A percentile compares a stretch with the other conserved stretches of the same genome.
Conservation (phyloP, 64 coral and sea anemone species). For the Trachythela sp. region DNA sequence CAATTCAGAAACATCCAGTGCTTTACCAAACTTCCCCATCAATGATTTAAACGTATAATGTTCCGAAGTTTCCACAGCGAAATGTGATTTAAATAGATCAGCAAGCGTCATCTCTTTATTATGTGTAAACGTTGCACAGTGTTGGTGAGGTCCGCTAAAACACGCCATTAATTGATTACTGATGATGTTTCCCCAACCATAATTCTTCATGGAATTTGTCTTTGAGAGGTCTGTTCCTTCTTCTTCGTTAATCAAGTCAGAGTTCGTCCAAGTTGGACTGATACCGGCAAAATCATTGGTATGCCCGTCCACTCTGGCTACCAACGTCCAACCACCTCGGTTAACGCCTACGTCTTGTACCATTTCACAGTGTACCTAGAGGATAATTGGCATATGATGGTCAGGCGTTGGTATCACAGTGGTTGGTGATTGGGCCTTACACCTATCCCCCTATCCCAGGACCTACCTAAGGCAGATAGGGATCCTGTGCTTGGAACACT, state of each 20-base stretch:
- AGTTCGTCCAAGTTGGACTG: slow-evolving; percentile 77
- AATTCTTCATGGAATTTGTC: slow-evolving; percentile 89
- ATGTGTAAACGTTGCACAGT: slow-evolving; percentile 89
- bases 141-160: slow-evolving; percentile 79
- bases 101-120: slow-evolving; percentile 58
- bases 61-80: slow-evolving; percentile 76
- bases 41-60: slow-evolving; percentile 70
- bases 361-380: slow-evolving; percentile 84
- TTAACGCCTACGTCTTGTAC: slow-evolving; percentile 37
- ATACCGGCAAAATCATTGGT: slow-evolving; percentile 82
- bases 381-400: neutral
- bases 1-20: slow-evolving; percentile 72
- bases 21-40: slow-evolving; percentile 90
- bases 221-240: slow-evolving; percentile 71
- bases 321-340: slow-evolving; percentile 86
- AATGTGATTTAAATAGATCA: slow-evolving; percentile 67
- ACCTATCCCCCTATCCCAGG: neutral
- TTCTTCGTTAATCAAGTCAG: slow-evolving; percentile 62
- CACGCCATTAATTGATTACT: slow-evolving; percentile 66
- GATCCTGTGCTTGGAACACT: too few species aligned
- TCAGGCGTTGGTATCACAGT: neutral
- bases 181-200: slow-evolving; percentile 72
- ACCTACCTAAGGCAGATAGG: too few species aligned
- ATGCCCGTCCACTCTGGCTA: slow-evolving; percentile 67
- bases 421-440: neutral